Conservation (phyloP, 2,888 invertebrate genomes). For the Frankliniella intonsa region DNA sequence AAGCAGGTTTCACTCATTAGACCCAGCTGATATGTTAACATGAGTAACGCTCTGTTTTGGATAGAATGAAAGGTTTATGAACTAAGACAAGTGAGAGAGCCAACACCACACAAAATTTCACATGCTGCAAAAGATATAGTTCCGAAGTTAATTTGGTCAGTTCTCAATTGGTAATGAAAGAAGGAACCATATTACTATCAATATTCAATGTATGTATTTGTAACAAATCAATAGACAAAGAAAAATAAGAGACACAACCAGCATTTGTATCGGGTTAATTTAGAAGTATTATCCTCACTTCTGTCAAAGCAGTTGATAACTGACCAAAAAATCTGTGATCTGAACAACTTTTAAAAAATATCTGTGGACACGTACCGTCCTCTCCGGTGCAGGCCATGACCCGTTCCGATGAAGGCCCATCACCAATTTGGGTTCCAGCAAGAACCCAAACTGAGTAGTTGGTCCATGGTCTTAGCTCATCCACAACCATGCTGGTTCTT, state of each 20-base stretch:
- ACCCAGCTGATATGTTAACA: background rate
- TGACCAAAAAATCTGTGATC: too few relatives aligned
- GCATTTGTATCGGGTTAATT: background rate
- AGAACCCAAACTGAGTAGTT: constrained; percentile 95
- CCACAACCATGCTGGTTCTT: constrained; percentile 69
- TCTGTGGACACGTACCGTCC: constrained; percentile 85
- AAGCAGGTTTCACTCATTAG: background rate
- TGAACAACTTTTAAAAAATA: background rate
- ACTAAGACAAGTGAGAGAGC: background rate
- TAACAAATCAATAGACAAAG: background rate
- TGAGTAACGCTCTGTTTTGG: background rate
- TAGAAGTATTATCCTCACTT: background rate
- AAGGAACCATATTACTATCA: background rate
- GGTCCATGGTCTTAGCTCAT: constrained; percentile 90
- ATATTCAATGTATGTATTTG: background rate
- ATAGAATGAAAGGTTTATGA: constrained; percentile 36
- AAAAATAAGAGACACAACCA: background rate
- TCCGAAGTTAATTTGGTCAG: too few relatives aligned
- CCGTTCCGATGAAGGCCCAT: constrained; percentile 89
- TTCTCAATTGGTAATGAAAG: background rate
- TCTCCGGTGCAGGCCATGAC: constrained; percentile 92
- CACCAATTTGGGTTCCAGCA: constrained; percentile 93
- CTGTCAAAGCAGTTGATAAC: too few relatives aligned
- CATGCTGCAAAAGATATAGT: constrained; percentile 36
- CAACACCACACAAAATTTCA: constrained; percentile 32